These are phyloP conservation scores for Patagioenas fasciata DNA, from an alignment of 2,113 vertebrate species.

Conservation along the genomic window DNA sequence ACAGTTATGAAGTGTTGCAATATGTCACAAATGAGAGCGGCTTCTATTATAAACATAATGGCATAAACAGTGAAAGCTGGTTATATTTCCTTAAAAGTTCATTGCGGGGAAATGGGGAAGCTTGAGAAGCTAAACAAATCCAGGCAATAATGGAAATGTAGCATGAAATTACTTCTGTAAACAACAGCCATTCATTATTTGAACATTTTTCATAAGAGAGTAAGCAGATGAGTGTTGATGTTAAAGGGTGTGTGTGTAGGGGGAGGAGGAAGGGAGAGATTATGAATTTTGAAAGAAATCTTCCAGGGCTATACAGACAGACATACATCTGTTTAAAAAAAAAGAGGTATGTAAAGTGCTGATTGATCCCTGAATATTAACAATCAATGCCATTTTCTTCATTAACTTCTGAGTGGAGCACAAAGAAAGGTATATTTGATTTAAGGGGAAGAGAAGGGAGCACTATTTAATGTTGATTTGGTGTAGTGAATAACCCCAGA, in stretches of 20 bases:
- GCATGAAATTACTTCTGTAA: constrained; percentile 99
- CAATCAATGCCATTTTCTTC: constrained; percentile 88
- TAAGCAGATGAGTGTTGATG: constrained; percentile 70
- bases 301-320: constrained; percentile 77
- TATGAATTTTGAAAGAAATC: constrained; percentile 66
- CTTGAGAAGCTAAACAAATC: constrained; percentile 94
- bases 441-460: constrained; percentile 80
- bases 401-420: constrained; percentile 86
- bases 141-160: constrained; percentile 99
- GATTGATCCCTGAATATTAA: constrained; percentile 95
- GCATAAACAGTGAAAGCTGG: constrained; percentile 73
- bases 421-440: constrained; percentile 81
- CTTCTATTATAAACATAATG: constrained; percentile 77
- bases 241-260: constrained; percentile 63
- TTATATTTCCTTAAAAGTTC: constrained; percentile 88
- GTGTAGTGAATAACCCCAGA: constrained; percentile 92
- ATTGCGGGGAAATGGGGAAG: constrained; percentile 85
- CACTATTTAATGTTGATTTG: constrained; percentile 92
- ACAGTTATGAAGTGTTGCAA: constrained; percentile 78
- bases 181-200: constrained; percentile 95
- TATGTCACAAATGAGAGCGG: constrained; percentile 79
- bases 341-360: constrained; percentile 75
- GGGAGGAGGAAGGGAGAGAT: constrained; percentile 49
- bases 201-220: constrained; percentile 90
- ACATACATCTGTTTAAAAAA: constrained; percentile 77